phyloP scores from a whole-genome alignment of 2,888 invertebrate species.

The Drosophila koepferae region DNA sequence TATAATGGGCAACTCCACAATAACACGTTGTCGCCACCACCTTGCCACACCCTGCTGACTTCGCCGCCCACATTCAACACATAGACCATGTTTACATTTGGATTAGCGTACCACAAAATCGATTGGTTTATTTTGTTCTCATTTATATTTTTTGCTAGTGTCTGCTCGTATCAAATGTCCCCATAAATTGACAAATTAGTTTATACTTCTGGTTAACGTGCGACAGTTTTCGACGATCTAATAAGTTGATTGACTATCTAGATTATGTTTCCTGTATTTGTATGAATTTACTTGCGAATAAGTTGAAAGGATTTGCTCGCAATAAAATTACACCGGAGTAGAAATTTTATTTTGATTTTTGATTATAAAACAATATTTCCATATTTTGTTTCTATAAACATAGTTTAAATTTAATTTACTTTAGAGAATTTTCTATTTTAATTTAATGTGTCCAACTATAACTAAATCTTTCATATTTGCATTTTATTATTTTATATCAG shows the following conservation, averaged over 20 bases:
- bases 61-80: conserved; percentile 1
- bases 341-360: too few relatives aligned
- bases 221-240: conserved; percentile 17
- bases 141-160: conserved; percentile 27
- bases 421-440: neutral
- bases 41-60: conserved; percentile 22
- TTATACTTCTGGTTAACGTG: conserved; percentile 33
- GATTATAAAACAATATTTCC: neutral
- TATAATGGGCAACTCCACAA: conserved; percentile 29
- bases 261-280: conserved; percentile 9
- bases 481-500: neutral
- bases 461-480: neutral
- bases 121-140: conserved; percentile 24
- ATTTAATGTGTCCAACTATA: neutral
- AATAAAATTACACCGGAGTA: neutral
- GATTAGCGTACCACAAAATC: conserved; percentile 50
- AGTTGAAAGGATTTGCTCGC: conserved; percentile 41
- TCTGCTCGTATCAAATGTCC: conserved; percentile 50
- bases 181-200: conserved; percentile 51
- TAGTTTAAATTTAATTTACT: neutral
- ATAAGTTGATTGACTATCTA: conserved; percentile 28
- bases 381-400: neutral
- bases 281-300: conserved; percentile 10
- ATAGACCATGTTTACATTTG: conserved; percentile 54
- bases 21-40: neutral